phyloP scores from a whole-genome alignment of 2,888 invertebrate genomes.

The Heteromyza rotundicornis region DNA sequence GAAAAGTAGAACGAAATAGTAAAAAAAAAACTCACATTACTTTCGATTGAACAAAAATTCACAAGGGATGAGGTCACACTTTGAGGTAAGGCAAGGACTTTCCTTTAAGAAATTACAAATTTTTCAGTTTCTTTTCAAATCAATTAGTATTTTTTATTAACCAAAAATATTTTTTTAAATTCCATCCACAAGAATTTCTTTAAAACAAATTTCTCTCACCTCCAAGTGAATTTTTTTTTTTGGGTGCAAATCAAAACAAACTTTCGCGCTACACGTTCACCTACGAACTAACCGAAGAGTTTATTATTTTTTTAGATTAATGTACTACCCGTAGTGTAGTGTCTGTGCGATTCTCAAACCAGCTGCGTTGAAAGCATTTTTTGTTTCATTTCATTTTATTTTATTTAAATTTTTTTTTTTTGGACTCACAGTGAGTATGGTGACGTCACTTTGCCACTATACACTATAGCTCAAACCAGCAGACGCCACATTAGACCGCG shows the following conservation, averaged over 20 bases:
- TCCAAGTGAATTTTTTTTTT: constrained; percentile 1
- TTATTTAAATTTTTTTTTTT: background rate
- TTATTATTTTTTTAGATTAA: too few species aligned
- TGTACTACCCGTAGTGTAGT: too few species aligned
- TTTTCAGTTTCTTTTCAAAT: too few species aligned
- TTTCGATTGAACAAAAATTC: too few species aligned
- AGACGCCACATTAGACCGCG: too few species aligned
- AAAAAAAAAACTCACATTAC: too few species aligned
- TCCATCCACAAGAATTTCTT: background rate
- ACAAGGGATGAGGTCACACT: too few species aligned
- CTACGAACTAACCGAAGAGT: constrained; percentile 46
- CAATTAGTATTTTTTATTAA: background rate
- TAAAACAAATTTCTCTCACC: background rate
- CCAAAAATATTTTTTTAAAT: background rate
- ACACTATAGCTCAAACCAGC: too few species aligned
- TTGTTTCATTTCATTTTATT: background rate
- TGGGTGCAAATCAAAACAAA: constrained; percentile 32
- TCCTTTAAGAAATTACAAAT: too few species aligned
- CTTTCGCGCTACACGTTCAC: constrained; percentile 49
- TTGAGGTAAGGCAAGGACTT: too few species aligned
- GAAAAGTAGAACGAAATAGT: background rate
- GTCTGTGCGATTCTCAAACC: too few species aligned
- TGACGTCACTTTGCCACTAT: background rate
- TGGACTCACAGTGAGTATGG: background rate
- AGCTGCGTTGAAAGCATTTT: background rate